Conservation (phyloP, 2,797 vertebrate genomes). For the Acipenser transmontanus region DNA sequence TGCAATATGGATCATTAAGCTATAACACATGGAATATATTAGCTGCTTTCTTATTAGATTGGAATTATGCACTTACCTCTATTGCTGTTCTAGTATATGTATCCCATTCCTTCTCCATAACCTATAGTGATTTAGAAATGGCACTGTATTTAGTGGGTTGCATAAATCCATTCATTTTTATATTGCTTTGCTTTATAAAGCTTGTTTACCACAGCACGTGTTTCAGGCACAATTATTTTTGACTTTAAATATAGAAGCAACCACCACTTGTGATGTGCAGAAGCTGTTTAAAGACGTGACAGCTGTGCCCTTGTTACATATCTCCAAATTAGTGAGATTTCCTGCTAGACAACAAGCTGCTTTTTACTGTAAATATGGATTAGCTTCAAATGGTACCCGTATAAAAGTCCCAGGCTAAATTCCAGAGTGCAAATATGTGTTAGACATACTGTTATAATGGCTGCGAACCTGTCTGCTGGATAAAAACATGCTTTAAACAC, state of each 20-base stretch:
- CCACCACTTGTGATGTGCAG: constrained; percentile 44
- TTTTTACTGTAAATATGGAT: constrained; percentile 28
- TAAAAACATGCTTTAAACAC: no score
- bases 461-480: no score
- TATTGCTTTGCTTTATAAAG: constrained; percentile 29
- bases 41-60: no score
- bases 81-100: no score
- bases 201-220: constrained; percentile 38
- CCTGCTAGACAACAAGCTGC: constrained; percentile 43
- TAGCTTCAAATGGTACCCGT: constrained; percentile 23
- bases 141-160: constrained; percentile 38
- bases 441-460: no score
- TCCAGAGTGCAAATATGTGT: not conserved
- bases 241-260: constrained; percentile 49
- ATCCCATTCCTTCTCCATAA: no score
- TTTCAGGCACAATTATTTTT: constrained; percentile 45
- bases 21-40: no score
- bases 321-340: constrained; percentile 35
- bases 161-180: constrained; percentile 62
- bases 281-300: constrained; percentile 53
- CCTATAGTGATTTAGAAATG: constrained; percentile 50
- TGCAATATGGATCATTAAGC: no score
- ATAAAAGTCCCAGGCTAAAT: constrained; percentile 14
- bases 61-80: no score
- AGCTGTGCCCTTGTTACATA: constrained; percentile 46